Evolutionary conservation across 2,888 invertebrate genomes (phyloP).

Genomic region (Callyntrura guangdongensis): DNA sequence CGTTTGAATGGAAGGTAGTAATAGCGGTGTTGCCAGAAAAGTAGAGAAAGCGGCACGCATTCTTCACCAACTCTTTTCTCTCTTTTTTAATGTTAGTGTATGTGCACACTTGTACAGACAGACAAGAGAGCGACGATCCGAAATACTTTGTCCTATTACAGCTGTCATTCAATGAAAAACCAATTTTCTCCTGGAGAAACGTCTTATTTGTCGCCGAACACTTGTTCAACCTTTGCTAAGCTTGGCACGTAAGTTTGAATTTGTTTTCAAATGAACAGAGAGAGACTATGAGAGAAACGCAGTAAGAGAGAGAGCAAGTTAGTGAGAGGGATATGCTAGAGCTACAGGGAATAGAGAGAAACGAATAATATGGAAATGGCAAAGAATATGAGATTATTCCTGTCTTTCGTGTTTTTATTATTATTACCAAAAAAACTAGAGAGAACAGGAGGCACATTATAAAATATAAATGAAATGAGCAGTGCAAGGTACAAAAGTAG

Average conservation of each 20-base stretch:
- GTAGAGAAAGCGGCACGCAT: conserved; percentile 29
- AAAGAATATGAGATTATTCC: conserved; percentile 75
- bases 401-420: conserved; percentile 63
- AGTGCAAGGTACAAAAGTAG: background rate
- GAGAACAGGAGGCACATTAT: conserved; percentile 22
- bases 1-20: too few species aligned
- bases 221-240: conserved; percentile 64
- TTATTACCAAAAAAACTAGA: conserved; percentile 52
- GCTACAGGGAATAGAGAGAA: too few species aligned
- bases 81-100: too few species aligned
- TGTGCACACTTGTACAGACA: conserved; percentile 21
- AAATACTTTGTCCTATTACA: conserved; percentile 78
- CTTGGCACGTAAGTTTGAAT: conserved; percentile 57
- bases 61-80: conserved; percentile 2
- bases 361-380: conserved; percentile 64
- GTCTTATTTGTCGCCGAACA: conserved; percentile 78
- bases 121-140: conserved; percentile 58
- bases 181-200: conserved; percentile 78
- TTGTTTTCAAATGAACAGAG: conserved; percentile 20
- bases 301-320: background rate
- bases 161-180: conserved; percentile 80
- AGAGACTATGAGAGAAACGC: background rate
- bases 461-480: conserved; percentile 30
- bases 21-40: background rate
- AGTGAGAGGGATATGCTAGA: too few species aligned